These are phyloP conservation scores for Argyra leucocephala DNA, from an alignment of 2,888 invertebrate species.

Conservation along the genomic window DNA sequence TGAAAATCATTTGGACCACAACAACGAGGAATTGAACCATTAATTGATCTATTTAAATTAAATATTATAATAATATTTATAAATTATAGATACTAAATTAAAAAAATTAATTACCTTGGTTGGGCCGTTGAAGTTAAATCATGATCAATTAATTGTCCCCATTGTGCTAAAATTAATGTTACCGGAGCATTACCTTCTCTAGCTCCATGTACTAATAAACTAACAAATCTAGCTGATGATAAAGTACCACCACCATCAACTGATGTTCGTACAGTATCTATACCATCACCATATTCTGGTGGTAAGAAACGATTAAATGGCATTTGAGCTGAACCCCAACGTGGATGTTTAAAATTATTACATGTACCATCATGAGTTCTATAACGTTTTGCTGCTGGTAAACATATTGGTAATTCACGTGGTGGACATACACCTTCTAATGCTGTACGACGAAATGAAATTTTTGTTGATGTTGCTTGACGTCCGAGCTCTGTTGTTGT, in stretches of 20 bases:
- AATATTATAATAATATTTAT: background rate
- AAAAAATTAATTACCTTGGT: conserved; percentile 44
- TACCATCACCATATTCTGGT: conserved; percentile 73
- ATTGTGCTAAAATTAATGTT: conserved; percentile 77
- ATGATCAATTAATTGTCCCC: conserved; percentile 86
- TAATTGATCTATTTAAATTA: conserved; percentile 47
- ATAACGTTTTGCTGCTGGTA: conserved; percentile 61
- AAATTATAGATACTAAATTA: background rate
- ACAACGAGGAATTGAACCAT: conserved; percentile 69
- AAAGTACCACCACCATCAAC: conserved; percentile 54
- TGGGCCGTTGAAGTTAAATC: conserved; percentile 74
- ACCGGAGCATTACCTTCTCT: conserved; percentile 56
- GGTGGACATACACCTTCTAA: conserved; percentile 53
- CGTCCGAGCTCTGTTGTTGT: conserved; percentile 36
- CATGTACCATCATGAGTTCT: conserved; percentile 82
- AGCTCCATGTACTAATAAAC: conserved; percentile 56
- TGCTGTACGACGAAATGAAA: conserved; percentile 40
- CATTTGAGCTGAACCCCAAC: conserved; percentile 75
- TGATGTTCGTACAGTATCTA: conserved; percentile 45
- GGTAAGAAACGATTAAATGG: conserved; percentile 72
- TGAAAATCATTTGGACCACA: conserved; percentile 56
- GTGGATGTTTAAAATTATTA: conserved; percentile 66
- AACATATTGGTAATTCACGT: conserved; percentile 57
- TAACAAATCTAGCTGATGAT: conserved; percentile 69
- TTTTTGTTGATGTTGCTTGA: conserved; percentile 37